Evolutionary conservation across 53 echinoderm and acorn worm species (phyloP), one percentile per base, ranked within the genome.

Genomic region (Antedon mediterranea): DNA sequence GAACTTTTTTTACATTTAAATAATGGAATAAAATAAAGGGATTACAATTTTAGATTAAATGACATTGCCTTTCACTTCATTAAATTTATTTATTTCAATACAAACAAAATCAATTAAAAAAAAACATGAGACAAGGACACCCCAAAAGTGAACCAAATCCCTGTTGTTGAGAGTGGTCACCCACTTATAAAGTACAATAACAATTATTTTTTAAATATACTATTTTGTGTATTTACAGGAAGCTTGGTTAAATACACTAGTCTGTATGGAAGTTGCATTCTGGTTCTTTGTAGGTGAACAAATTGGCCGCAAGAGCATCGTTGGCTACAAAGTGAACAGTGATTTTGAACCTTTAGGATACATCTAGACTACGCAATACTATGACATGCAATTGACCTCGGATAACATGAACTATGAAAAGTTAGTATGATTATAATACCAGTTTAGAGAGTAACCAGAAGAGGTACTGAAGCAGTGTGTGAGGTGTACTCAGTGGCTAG

Each of bases 211-310:
- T 57, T 8, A 57, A 57, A 57, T 37, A 37, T 23, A 32, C 27
- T 73, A 14, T 34, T 33, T 26, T 57, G 34, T 72, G 30, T 32
- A 14, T 73, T 44, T 43, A 26, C 86, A 98, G 98, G 92, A 98
- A 85, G 92, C 93, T 0, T 93, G 86, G 88, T 71, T 82, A 41
- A 98, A 98, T 75, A 90, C 98, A 5, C 83, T 98, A 33, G 83
- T 98, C 32, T 89, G 89, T 81, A 81, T 88, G 1, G 98, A 98
- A 79, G 84, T 98, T 9, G 88, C 90, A 0, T 98, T 98, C 85
- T 98, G 98, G 98, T 98, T 98, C 78, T 98, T 98, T 79, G 83
- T 98, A 28, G 98, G 98, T 11, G 98, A 98, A 83, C 98, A 98
- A 81, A 98, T 98, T 70, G 98, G 98, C 13, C 78, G 98, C 32